Evolutionary conservation across 2,113 vertebrate species (phyloP), one percentile per base, ranked within the genome.

Genomic region (Nothoprocta pentlandii): DNA sequence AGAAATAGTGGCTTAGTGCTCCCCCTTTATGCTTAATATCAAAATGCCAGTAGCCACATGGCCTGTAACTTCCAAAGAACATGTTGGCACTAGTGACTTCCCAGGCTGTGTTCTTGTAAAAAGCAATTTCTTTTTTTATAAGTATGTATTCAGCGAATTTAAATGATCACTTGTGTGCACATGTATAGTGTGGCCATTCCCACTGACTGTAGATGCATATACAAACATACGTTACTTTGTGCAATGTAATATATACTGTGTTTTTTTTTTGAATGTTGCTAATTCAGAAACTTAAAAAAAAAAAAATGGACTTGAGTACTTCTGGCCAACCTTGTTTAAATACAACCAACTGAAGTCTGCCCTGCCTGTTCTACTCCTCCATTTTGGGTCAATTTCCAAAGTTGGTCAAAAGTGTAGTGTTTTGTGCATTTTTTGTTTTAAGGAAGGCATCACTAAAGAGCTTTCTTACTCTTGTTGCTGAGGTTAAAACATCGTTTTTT

Each of bases 1-100:
- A 98, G 98, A 97, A 94, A 77, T 91, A 91, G 91, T 96, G 69
- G 90, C 93, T 95, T 95, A 56, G 56, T 79, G 85, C 86, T 95
- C 74, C 87, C 42, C 49, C 51, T 95, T 71, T 86, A 68, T 69
- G 44, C 15, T 82, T 85, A 39, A 30, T 89, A 30, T 80, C 25
- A 16, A 36, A 47, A 51, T 74, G 25, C 32, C 7, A 11, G 0
- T 70, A 32, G 30, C 19, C 54, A 2, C 2, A 2, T 64, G 28
- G 3, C 11, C 10, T 78, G 0, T 67, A 1, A 42, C 13, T 70
- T 85, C 61, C 21, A 80, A 6, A 77, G 41, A 34, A 25, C 5
- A 13, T 69, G 59, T 36, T 76, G 44, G 34, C 74, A 14, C 22
- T 4, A 3, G 11, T 61, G 66, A 2, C 5, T 23, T 53, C 80